phyloP scores from a whole-genome alignment of 2,797 vertebrate genomes.

The Crocidura indochinensis region DNA sequence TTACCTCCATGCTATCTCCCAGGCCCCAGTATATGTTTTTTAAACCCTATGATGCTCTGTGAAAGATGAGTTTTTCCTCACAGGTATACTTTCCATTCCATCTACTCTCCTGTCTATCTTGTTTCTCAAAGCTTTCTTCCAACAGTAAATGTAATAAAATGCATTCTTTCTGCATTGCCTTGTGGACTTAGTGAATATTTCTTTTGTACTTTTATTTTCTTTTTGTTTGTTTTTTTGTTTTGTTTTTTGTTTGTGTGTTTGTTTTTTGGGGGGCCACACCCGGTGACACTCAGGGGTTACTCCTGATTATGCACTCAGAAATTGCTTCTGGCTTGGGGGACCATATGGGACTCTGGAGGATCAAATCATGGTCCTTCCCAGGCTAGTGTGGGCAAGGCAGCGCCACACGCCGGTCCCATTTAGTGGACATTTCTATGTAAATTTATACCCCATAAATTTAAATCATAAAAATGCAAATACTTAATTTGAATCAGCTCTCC shows the following conservation, averaged over 20 bases:
- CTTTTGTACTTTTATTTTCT: neutral
- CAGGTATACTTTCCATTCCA: neutral
- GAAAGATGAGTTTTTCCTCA: neutral
- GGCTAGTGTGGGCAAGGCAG: too few species aligned
- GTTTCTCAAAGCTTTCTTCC: neutral
- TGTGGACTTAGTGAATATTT: neutral
- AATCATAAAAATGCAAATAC: neutral
- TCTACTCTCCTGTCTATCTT: rapidly evolving
- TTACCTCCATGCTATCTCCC: too few species aligned
- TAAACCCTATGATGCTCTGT: neutral
- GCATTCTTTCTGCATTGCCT: neutral
- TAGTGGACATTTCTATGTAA: neutral
- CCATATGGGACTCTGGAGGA: too few species aligned
- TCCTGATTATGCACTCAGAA: too few species aligned
- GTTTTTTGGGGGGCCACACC: too few species aligned
- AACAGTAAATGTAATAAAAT: neutral
- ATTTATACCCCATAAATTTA: neutral
- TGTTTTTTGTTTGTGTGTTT: too few species aligned
- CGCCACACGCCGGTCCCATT: too few species aligned
- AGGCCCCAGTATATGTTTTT: neutral
- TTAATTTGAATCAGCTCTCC: neutral
- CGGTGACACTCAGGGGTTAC: too few species aligned
- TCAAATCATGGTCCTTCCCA: too few species aligned
- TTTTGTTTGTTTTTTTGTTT: too few species aligned
- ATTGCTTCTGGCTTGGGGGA: too few species aligned